A percentile compares a stretch with the other conserved stretches of the same genome.
phyloP scores from a whole-genome alignment of 2,888 invertebrate genomes.

The Tachystola acroxantha region DNA sequence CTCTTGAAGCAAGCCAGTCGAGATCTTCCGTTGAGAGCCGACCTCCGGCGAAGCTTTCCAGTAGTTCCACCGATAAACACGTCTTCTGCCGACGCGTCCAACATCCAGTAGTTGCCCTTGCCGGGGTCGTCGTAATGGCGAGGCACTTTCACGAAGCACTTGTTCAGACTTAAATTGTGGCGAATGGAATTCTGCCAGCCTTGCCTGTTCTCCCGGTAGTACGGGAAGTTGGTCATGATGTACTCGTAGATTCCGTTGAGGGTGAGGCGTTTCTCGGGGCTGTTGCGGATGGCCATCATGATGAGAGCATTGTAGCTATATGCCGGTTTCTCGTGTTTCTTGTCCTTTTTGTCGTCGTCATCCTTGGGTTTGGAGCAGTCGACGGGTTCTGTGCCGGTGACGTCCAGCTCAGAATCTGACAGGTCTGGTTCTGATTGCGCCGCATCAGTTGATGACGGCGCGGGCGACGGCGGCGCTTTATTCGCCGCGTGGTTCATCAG shows the following conservation, averaged over 20 bases:
- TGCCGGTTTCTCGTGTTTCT: constrained; percentile 95
- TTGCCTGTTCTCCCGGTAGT: constrained; percentile 97
- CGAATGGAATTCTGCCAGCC: constrained; percentile 99
- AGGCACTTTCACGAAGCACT: constrained; percentile 98
- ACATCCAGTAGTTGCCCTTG: constrained; percentile 99
- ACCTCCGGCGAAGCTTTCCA: constrained; percentile 92
- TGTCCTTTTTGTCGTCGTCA: constrained; percentile 58
- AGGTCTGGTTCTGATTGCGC: constrained; percentile 60
- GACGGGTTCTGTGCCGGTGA: constrained; percentile 86
- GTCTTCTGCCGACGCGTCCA: constrained; percentile 98
- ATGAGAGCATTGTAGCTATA: constrained; percentile 99
- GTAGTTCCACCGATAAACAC: constrained; percentile 99
- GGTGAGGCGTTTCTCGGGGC: constrained; percentile 94
- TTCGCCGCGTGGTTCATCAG: constrained; percentile 78
- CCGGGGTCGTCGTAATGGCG: constrained; percentile 99
- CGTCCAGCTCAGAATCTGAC: constrained; percentile 85
- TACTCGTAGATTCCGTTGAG: constrained; percentile 99
- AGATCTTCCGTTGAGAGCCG: constrained; percentile 92
- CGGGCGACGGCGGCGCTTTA: constrained; percentile 63
- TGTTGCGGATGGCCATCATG: constrained; percentile 99
- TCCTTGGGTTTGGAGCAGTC: constrained; percentile 81
- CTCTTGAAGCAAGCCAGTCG: constrained; percentile 94
- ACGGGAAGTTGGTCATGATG: constrained; percentile 99
- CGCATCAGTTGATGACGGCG: constrained; percentile 54
- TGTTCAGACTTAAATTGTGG: constrained; percentile 98